Base-by-base conservation (phyloP, 2,888 invertebrate genomes). In the Agrypnus murinus region DNA sequence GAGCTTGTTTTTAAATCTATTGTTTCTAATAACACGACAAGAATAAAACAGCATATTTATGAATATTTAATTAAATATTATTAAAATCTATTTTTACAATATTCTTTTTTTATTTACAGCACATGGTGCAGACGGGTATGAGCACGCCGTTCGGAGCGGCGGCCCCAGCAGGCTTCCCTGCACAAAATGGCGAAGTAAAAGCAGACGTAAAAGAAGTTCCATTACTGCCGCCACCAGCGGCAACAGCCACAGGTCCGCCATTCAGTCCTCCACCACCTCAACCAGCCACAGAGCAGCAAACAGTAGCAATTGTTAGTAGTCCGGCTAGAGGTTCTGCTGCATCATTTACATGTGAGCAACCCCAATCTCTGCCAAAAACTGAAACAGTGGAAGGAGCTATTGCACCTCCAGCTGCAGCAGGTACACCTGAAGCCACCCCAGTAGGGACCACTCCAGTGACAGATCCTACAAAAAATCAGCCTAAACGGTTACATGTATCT, bases 401-500 rank as follows among this genome's bases (percentile, higher is more conserved):
- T 73, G 70, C 70, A 60, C 70, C 73, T 74, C 86, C 81, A 76
- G 86, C 84, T 77, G 86, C 53, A 86, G 88, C 58, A 86, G 88
- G 80, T 87, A 87, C 74, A 81, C 83, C 57, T 87, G 90, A 89
- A 73, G 86, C 86, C 66, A 85, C 85, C 46, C 83, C 84, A 69
- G 84, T 85, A 65, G 85, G 86, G 69, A 82, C 84, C 74, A 86
- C 84, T 77, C 82, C 79, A 78, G 87, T 86, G 72, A 87, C 88
- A 79, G 90, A 90, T 83, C 86, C 89, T 77, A 86, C 89, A 78
- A 90, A 91, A 86, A 89, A 90, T 82, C 95, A 95, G 85, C 97
- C 95, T 80, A 98, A 99, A 87, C 91, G 99, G 84, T 91, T 99
- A 81, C 99, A 99, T 87, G 98, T 99, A 85, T 98, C 98, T 84